Conservation (phyloP, 2,113 vertebrate genomes). For the Cercocebus atys region DNA sequence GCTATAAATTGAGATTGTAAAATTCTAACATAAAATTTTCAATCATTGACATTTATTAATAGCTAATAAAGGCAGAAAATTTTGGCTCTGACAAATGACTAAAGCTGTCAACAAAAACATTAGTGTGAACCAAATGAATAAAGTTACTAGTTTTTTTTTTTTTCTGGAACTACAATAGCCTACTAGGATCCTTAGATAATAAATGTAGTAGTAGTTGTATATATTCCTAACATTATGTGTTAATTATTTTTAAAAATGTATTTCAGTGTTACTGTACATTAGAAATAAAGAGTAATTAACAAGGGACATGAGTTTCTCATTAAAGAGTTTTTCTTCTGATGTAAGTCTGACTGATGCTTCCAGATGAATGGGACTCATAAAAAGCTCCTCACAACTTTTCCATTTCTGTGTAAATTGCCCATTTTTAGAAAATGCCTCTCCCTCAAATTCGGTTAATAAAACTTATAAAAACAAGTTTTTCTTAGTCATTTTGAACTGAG, state of each 20-base stretch:
- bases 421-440: conserved; percentile 47
- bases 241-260: conserved; percentile 49
- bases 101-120: not conserved
- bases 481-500: conserved; percentile 19
- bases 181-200: not conserved
- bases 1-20: conserved; percentile 19
- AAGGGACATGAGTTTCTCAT: conserved; percentile 18
- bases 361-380: not conserved
- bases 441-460: conserved; percentile 18
- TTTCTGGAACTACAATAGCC: not conserved
- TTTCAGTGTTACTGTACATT: not conserved
- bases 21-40: conserved; percentile 28
- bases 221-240: not conserved
- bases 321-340: conserved; percentile 54
- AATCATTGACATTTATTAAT: conserved; percentile 3
- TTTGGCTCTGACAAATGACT: not conserved
- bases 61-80: not conserved
- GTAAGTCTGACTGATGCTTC: not conserved
- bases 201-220: not conserved
- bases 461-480: conserved; percentile 27
- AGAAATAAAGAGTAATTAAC: conserved; percentile 42
- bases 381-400: conserved; percentile 47
- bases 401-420: conserved; percentile 45
- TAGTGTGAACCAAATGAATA: conserved; percentile 6
- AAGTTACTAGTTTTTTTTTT: conserved; percentile 1